Evolutionary conservation across 2,797 vertebrate genomes (phyloP).

Genomic region (Anableps anableps): DNA sequence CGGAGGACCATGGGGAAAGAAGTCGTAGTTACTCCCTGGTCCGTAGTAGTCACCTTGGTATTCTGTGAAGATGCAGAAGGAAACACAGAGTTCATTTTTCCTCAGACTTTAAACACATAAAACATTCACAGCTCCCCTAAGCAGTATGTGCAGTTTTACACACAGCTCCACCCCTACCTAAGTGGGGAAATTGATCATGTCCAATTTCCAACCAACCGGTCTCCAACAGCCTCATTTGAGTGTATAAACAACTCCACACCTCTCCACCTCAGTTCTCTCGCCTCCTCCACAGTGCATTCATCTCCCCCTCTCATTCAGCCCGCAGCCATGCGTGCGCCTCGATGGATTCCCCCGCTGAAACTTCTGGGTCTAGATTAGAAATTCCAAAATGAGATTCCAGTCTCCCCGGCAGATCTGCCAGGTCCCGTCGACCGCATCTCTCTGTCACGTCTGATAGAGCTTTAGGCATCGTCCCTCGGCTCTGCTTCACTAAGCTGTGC

Average conservation of each 20-base stretch:
- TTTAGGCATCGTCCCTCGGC: background rate
- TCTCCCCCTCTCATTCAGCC: conserved; percentile 63
- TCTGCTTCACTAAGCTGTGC: background rate
- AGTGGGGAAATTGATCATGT: conserved; percentile 70
- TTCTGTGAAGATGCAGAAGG: conserved; percentile 78
- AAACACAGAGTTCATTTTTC: conserved; percentile 20
- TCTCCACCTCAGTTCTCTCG: conserved; percentile 65
- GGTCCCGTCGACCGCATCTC: conserved; percentile 17
- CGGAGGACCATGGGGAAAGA: conserved; percentile 97
- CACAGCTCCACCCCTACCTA: conserved; percentile 42
- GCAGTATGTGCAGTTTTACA: conserved; percentile 4
- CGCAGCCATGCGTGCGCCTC: conserved; percentile 59
- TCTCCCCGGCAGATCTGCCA: conserved; percentile 44
- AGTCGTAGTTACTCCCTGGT: conserved; percentile 96
- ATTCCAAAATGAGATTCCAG: conserved; percentile 63
- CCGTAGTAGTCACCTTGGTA: conserved; percentile 99
- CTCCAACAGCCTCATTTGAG: conserved; percentile 70
- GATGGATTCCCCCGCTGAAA: conserved; percentile 56
- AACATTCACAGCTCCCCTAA: conserved; percentile 9
- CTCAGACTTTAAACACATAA: conserved; percentile 13
- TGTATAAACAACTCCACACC: conserved; percentile 75
- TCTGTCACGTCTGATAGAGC: conserved; percentile 17
- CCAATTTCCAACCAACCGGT: conserved; percentile 65
- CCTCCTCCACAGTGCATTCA: conserved; percentile 60
- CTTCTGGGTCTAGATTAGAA: conserved; percentile 63